Percentiles rank a stretch among this genome's conserved stretches.
phyloP scores from a whole-genome alignment of 2,797 vertebrate genomes.

The Aldrovandia affinis region DNA sequence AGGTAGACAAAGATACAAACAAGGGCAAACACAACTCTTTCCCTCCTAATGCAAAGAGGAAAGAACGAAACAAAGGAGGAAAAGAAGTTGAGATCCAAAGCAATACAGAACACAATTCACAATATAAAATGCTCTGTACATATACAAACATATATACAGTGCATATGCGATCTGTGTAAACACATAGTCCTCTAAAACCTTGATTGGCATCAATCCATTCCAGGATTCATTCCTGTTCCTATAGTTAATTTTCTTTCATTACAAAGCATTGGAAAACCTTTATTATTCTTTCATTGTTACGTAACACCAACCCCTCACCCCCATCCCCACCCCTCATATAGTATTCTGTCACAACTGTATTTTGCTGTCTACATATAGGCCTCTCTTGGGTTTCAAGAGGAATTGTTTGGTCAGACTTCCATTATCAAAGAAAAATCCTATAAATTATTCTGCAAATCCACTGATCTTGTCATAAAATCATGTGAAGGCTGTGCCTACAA shows the following conservation, averaged over 20 bases:
- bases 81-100: not conserved
- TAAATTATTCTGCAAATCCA: not conserved
- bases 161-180: not conserved
- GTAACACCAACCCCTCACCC: not conserved
- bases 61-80: not conserved
- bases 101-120: slow-evolving; percentile 11
- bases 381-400: not conserved
- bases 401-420: not conserved
- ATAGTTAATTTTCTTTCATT: not conserved
- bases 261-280: slow-evolving; percentile 10
- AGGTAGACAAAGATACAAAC: slow-evolving; percentile 18
- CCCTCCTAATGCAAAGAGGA: not conserved
- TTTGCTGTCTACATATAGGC: not conserved
- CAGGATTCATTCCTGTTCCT: not conserved
- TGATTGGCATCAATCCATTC: not conserved
- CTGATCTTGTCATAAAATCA: not conserved
- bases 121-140: slow-evolving; percentile 14
- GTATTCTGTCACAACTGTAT: not conserved
- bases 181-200: not conserved
- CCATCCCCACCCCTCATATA: not conserved
- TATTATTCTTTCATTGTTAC: not conserved
- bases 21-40: not conserved
- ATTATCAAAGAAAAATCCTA: not conserved
- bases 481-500: not conserved
- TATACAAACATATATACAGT: slow-evolving; percentile 13